phyloP scores from a whole-genome alignment of 2,113 vertebrate species.

The Nycticebus coucang region DNA sequence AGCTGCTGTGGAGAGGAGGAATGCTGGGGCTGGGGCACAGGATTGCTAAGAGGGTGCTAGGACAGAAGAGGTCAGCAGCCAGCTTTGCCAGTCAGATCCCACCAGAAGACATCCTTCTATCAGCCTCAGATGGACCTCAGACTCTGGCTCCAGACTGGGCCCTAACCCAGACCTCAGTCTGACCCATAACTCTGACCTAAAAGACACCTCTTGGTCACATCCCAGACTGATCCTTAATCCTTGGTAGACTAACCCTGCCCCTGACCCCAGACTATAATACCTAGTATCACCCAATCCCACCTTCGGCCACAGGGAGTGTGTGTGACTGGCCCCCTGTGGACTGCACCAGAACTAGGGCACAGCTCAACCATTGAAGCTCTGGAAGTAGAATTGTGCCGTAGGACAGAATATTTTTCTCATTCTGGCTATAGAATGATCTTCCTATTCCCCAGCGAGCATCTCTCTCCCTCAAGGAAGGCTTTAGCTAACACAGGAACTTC shows the following conservation, averaged over 20 bases:
- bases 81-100: neutral
- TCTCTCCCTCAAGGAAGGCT: neutral
- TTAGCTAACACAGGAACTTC: neutral
- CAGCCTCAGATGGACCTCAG: neutral
- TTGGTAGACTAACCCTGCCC: neutral
- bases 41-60: neutral
- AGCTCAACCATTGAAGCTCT: neutral
- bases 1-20: neutral
- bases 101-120: neutral
- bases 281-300: neutral
- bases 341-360: neutral
- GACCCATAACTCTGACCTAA: neutral
- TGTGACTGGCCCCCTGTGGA: neutral
- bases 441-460: accelerated
- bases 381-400: neutral
- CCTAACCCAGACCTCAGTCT: neutral
- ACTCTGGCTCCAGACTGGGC: neutral
- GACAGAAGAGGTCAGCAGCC: neutral
- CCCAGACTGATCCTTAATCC: neutral
- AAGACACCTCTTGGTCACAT: neutral
- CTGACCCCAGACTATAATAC: neutral
- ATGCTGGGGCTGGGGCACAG: neutral
- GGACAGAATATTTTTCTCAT: neutral
- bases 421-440: neutral
- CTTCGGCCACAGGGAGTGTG: neutral